Conservation (phyloP, 1,140 invertebrate genomes). For the Aporrectodea caliginosa region DNA sequence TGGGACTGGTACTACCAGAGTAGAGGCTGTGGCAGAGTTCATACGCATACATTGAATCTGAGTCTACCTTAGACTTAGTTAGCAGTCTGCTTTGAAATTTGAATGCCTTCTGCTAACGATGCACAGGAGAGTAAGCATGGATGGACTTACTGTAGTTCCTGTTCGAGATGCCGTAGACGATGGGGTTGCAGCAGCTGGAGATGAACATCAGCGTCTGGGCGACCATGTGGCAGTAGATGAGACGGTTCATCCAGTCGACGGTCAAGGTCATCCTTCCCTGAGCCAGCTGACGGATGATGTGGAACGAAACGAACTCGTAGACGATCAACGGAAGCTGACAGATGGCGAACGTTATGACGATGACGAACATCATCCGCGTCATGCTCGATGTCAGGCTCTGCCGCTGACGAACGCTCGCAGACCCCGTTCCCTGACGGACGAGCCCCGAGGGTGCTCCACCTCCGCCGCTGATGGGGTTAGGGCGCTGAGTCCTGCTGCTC, state of each 20-base stretch:
- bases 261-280: not conserved
- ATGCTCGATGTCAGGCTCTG: not conserved
- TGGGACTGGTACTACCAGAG: no score
- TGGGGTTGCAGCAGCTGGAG: conserved; percentile 8
- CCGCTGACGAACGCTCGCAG: no score
- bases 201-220: conserved; percentile 4
- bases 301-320: not conserved
- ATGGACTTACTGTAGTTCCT: conserved; percentile 11
- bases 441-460: no score
- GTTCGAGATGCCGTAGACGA: conserved; percentile 4
- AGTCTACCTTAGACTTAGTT: no score
- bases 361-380: conserved; percentile 16
- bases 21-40: no score
- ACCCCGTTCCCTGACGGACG: no score
- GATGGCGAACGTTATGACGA: conserved; percentile 17
- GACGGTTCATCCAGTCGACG: not conserved
- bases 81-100: no score
- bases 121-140: no score
- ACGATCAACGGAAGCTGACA: conserved; percentile 14
- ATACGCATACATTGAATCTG: no score
- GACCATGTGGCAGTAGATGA: not conserved
- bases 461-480: not conserved
- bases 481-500: not conserved
- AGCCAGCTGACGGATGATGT: not conserved
- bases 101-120: no score